These are phyloP conservation scores for Cepaea nemoralis DNA, from an alignment of 1,140 invertebrate genomes.

Conservation along the genomic window DNA sequence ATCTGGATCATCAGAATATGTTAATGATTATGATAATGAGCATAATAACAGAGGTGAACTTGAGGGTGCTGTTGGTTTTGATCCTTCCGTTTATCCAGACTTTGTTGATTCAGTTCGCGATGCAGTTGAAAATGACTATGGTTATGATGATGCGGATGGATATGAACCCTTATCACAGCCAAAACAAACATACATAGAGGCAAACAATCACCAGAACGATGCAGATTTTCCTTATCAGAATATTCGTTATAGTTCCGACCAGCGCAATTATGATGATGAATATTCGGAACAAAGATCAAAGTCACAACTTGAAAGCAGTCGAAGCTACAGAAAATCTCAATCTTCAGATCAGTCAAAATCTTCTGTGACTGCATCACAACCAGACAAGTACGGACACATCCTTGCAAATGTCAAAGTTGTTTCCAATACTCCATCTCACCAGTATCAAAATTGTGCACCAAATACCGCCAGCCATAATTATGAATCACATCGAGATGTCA, in stretches of 20 bases:
- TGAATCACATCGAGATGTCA: background rate
- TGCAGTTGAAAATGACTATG: background rate
- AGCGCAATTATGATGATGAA: background rate
- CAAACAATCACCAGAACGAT: background rate
- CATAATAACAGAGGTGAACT: background rate
- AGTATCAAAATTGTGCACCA: background rate
- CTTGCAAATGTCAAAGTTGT: conserved; percentile 17
- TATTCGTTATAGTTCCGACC: background rate
- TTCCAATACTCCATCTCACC: background rate
- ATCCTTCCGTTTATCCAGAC: background rate
- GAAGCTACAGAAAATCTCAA: background rate
- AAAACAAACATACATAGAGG: background rate
- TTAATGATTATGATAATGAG: background rate
- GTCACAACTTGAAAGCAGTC: background rate
- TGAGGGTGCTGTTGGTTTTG: conserved; percentile 4
- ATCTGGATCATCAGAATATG: background rate
- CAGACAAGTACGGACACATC: conserved; percentile 26
- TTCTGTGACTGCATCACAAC: background rate
- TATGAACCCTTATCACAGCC: background rate
- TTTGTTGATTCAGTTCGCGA: background rate
- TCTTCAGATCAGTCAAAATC: background rate
- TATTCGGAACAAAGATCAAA: background rate
- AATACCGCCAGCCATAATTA: background rate
- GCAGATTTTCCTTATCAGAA: background rate
- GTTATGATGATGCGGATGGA: background rate